Conservation (phyloP, 2,113 vertebrate species). For the Sclerurus mexicanus region DNA sequence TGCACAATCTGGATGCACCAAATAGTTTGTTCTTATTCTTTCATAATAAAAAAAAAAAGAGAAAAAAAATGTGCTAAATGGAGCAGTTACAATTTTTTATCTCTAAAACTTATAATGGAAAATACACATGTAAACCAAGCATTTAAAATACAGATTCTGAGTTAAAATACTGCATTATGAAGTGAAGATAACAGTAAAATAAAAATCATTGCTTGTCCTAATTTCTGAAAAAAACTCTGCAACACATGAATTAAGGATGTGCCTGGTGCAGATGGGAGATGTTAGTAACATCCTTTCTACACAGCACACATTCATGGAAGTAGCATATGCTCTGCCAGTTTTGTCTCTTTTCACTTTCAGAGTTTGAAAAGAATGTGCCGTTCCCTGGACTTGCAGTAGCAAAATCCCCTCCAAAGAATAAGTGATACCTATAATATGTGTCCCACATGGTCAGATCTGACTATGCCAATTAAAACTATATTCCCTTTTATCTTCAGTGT, state of each 20-base stretch:
- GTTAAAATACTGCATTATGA: background rate
- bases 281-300: constrained; percentile 57
- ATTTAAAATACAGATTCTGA: background rate
- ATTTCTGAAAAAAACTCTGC: constrained; percentile 26
- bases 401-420: background rate
- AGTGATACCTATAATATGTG: background rate
- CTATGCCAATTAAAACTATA: background rate
- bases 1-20: background rate
- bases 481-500: background rate
- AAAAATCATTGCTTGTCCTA: constrained; percentile 34
- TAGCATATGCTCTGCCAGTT: constrained; percentile 53
- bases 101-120: background rate
- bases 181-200: background rate
- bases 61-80: background rate
- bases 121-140: background rate
- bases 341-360: constrained; percentile 29
- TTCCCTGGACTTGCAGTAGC: constrained; percentile 4
- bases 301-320: background rate
- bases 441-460: background rate
- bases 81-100: background rate
- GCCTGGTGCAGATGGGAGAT: constrained; percentile 61
- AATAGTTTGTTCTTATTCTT: background rate
- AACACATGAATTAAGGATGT: constrained; percentile 63
- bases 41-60: background rate
- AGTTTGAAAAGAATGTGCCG: constrained; percentile 35